phyloP scores from a whole-genome alignment of 2,113 vertebrate genomes.

The Osmerus mordax region DNA sequence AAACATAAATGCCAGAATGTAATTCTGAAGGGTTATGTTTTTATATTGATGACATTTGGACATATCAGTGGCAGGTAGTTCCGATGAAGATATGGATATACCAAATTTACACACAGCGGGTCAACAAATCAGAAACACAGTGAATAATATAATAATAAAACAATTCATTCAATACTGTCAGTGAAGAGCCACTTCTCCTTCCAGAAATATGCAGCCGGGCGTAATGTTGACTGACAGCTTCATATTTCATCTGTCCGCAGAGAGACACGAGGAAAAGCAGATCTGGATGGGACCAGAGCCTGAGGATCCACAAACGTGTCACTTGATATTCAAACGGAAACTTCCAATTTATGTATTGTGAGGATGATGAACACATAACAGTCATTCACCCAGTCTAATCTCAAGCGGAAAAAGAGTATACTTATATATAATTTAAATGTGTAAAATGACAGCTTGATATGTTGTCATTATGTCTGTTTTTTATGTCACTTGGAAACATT shows the following conservation, averaged over 20 bases:
- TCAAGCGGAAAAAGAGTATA: too few relatives aligned
- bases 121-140: not conserved
- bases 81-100: too few relatives aligned
- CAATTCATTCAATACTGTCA: not conserved
- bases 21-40: not conserved
- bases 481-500: too few relatives aligned
- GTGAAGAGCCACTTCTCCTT: too few relatives aligned
- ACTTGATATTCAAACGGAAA: not conserved
- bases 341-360: not conserved
- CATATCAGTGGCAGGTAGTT: too few relatives aligned
- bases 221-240: conserved; percentile 31
- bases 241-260: conserved; percentile 28
- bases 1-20: not conserved
- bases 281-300: not conserved
- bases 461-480: too few relatives aligned
- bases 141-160: not conserved
- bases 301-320: not conserved
- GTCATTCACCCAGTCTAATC: too few relatives aligned
- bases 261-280: conserved; percentile 15
- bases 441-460: too few relatives aligned
- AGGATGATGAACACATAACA: too few relatives aligned
- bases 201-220: not conserved
- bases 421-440: too few relatives aligned
- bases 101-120: too few relatives aligned
- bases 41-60: too few relatives aligned